These are phyloP conservation scores for Xyrauchen texanus DNA, from an alignment of 2,113 vertebrate species.

Conservation along the genomic window DNA sequence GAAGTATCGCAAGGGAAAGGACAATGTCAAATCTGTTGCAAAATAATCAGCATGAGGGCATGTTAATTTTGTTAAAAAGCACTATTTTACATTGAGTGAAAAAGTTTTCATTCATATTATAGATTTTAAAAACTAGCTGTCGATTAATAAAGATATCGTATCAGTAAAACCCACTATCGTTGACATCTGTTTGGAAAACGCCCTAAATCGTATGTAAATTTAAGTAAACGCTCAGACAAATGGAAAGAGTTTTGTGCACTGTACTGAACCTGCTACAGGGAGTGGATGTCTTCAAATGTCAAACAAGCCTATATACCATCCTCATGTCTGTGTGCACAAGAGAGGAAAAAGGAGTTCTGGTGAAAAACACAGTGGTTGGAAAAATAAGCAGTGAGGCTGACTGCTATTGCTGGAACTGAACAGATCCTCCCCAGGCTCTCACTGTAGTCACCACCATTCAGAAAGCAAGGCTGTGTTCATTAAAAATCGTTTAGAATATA, in stretches of 20 bases:
- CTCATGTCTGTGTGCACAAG: background rate
- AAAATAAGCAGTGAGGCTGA: constrained; percentile 30
- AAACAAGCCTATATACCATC: background rate
- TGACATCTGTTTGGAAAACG: background rate
- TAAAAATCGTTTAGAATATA: background rate
- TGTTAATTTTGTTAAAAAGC: too few species aligned
- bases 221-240: background rate
- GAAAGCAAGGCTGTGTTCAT: background rate
- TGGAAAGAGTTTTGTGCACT: background rate
- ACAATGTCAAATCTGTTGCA: too few species aligned
- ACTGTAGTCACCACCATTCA: background rate
- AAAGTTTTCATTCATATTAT: too few species aligned
- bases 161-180: too few species aligned
- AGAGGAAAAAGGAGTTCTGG: constrained; percentile 14
- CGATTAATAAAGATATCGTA: too few species aligned
- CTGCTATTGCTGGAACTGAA: constrained; percentile 15
- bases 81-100: too few species aligned
- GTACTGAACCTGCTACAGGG: constrained; percentile 7
- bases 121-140: too few species aligned
- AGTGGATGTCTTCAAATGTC: background rate
- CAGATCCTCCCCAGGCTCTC: constrained; percentile 4
- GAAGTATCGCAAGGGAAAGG: too few species aligned
- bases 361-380: constrained; percentile 17
- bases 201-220: background rate
- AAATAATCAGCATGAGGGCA: too few species aligned